Percentiles rank a stretch among this genome's conserved stretches.
Conservation (phyloP, 2,113 vertebrate species). For the Heterotis niloticus region DNA sequence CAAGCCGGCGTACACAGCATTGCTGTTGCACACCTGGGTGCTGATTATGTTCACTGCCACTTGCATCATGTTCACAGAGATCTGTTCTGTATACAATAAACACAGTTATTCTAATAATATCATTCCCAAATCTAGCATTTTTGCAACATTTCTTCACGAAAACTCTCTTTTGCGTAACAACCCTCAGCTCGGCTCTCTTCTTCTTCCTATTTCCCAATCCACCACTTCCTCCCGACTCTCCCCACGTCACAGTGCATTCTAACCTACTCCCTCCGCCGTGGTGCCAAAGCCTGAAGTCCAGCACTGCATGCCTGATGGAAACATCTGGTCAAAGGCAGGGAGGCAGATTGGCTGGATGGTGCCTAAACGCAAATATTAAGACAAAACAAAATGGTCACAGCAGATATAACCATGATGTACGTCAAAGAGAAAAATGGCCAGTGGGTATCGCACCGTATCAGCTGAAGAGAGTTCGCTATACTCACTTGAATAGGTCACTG, state of each 20-base stretch:
- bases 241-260: not conserved
- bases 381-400: not conserved
- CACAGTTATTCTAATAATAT: not conserved
- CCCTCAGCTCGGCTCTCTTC: too few species aligned
- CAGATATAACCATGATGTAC: too few species aligned
- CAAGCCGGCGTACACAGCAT: conserved; percentile 60
- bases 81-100: conserved; percentile 19
- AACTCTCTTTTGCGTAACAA: too few species aligned
- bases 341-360: conserved; percentile 78
- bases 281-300: conserved; percentile 86
- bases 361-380: conserved; percentile 49
- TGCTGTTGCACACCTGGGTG: conserved; percentile 65
- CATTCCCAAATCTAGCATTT: too few species aligned
- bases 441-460: not conserved
- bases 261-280: conserved; percentile 46
- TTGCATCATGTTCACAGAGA: conserved; percentile 43
- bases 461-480: not conserved
- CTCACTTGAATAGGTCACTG: conserved; percentile 67
- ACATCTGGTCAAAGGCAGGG: conserved; percentile 66
- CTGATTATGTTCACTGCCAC: conserved; percentile 65
- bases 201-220: not conserved
- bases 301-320: conserved; percentile 63
- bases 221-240: not conserved
- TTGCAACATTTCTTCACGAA: not conserved
- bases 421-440: not conserved